Evolutionary conservation across 2,113 vertebrate species (phyloP).

Genomic region (Tetraodon nigroviridis): DNA sequence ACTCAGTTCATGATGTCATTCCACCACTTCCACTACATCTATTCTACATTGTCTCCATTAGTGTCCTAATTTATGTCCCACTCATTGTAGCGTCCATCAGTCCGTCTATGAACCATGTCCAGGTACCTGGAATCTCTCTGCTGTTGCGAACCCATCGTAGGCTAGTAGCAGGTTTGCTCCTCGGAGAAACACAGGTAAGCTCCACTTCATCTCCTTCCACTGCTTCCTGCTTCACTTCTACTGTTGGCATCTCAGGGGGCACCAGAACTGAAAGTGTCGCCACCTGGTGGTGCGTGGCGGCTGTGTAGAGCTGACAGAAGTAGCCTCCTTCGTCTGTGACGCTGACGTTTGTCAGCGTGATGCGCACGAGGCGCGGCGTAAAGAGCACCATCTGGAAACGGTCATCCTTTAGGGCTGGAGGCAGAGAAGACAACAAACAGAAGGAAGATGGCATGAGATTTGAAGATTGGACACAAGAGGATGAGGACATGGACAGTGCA

Average conservation of each 20-base stretch:
- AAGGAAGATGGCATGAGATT: background rate
- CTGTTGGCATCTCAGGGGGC: conserved; percentile 79
- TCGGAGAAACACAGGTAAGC: conserved; percentile 79
- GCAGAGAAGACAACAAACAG: background rate
- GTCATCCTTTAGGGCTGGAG: conserved; percentile 85
- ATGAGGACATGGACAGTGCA: too few relatives aligned
- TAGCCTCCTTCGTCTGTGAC: conserved; percentile 88
- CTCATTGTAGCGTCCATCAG: conserved; percentile 19
- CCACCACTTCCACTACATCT: conserved; percentile 19
- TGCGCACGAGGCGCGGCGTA: conserved; percentile 80
- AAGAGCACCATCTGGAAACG: conserved; percentile 89
- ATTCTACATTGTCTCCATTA: conserved; percentile 14
- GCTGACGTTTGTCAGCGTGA: conserved; percentile 82
- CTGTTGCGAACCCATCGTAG: conserved; percentile 83
- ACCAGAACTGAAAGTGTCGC: conserved; percentile 85
- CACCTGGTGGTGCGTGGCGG: conserved; percentile 89
- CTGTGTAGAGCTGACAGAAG: conserved; percentile 91
- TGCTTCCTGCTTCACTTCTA: conserved; percentile 83
- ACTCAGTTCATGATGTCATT: conserved; percentile 30
- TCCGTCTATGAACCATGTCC: conserved; percentile 8
- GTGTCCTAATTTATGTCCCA: conserved; percentile 22
- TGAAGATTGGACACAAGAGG: background rate
- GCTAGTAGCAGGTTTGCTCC: conserved; percentile 81
- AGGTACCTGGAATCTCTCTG: conserved; percentile 80
- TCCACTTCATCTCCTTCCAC: conserved; percentile 86